Evolutionary conservation across 2,888 invertebrate species (phyloP).

Genomic region (Tenthredo mesomela): DNA sequence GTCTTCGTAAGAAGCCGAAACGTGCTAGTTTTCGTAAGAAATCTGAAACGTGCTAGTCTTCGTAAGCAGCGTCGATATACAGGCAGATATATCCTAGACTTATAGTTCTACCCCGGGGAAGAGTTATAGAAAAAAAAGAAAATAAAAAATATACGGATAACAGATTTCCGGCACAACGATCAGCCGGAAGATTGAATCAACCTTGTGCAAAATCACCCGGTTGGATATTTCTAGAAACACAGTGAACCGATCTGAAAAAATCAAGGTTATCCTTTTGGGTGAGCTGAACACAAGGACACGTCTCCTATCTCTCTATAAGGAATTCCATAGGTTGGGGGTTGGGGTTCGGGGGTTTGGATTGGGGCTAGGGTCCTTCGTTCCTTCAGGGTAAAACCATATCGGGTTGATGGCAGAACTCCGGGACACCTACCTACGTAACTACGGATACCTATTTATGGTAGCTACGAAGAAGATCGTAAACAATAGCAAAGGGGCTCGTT

Average conservation of each 20-base stretch:
- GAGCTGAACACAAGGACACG: background rate
- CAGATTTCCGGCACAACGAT: constrained; percentile 7
- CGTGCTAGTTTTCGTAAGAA: too few relatives aligned
- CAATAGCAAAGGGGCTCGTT: constrained; percentile 39
- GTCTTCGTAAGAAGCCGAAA: too few relatives aligned
- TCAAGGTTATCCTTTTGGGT: constrained; percentile 12
- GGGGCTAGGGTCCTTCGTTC: background rate
- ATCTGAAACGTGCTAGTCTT: too few relatives aligned
- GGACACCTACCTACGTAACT: background rate
- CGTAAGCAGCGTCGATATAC: too few relatives aligned
- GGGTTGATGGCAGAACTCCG: constrained; percentile 2
- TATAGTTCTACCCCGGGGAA: background rate
- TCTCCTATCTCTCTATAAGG: background rate
- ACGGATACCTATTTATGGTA: constrained; percentile 31
- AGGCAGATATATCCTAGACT: background rate
- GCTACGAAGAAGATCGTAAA: constrained; percentile 28
- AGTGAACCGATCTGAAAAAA: constrained; percentile 36
- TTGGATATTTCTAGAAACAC: constrained; percentile 29
- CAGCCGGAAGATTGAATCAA: constrained; percentile 32
- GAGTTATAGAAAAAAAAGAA: background rate
- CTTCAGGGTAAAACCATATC: background rate
- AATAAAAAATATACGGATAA: background rate
- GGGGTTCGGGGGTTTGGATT: background rate
- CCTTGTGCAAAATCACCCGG: background rate
- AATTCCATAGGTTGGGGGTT: background rate